Evolutionary conservation across 2,113 vertebrate species (phyloP), one percentile per base, ranked within the genome.

Genomic region (Xiphophorus maculatus): DNA sequence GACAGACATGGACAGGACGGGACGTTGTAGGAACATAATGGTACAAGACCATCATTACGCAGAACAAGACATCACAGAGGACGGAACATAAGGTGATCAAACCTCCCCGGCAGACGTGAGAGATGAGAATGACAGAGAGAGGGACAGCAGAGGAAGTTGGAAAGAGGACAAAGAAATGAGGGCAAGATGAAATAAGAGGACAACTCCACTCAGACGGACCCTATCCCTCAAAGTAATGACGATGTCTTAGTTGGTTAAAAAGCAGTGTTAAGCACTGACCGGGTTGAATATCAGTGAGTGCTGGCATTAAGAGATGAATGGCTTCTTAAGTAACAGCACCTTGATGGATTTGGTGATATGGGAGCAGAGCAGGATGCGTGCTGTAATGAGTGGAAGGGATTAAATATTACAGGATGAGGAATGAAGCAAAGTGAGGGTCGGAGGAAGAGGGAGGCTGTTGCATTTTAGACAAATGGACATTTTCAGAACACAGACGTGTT

Each of bases 211-310:
- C 79, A 74, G 69, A 84, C 74, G 90, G 81, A 87, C 42, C 82
- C 90, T 82, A 93, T 94, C 91, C 71, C 83, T 95, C 92, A 92
- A 93, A 94, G 91, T 94, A 94, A 94, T 94, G 91, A 93, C 90
- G 87, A 92, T 91, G 87, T 92, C 82, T 86, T 91, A 93, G 93
- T 94, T 94, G 92, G 92, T 94, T 94, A 94, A 95, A 95, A 94
- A 93, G 90, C 90, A 85, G 86, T 89, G 85, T 83, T 88, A 79
- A 84, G 84, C 90, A 91, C 89, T 82, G 91, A 84, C 73, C 44
- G 48, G 77, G 88, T 79, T 87, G 86, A 84, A 82, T 81, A 89
- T 90, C 88, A 22, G 75, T 29, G 66, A 66, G 72, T 80, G 80
- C 75, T 51, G 86, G 82, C 74, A 66, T 42, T 4, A 64, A 76